Evolutionary conservation across 2,888 invertebrate genomes (phyloP).

Genomic region (Troides oblongomaculatus): DNA sequence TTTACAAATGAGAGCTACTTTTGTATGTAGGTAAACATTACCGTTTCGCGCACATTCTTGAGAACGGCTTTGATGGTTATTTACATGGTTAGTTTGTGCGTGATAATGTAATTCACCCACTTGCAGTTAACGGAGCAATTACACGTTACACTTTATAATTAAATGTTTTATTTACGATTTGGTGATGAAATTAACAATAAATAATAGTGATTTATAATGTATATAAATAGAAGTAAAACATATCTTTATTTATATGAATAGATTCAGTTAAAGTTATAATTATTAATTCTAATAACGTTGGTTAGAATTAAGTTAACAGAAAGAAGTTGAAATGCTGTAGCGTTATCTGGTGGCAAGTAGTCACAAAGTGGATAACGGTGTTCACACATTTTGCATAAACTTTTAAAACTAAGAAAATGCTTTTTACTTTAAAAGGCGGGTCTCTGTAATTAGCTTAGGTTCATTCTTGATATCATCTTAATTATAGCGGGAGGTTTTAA

Average conservation of each 20-base stretch:
- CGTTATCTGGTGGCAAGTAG: too few relatives aligned
- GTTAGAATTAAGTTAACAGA: too few relatives aligned
- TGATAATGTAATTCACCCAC: slow-evolving; percentile 26
- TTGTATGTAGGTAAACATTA: slow-evolving; percentile 20
- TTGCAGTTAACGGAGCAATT: slow-evolving; percentile 23
- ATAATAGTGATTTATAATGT: background rate
- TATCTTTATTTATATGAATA: too few relatives aligned
- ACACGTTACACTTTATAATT: slow-evolving; percentile 23
- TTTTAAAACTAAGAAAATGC: too few relatives aligned
- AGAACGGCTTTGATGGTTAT: slow-evolving; percentile 25
- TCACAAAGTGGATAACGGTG: too few relatives aligned
- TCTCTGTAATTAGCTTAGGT: too few relatives aligned
- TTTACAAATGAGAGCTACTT: slow-evolving; percentile 4
- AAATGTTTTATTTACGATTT: background rate
- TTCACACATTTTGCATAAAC: too few relatives aligned
- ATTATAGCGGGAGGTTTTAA: background rate
- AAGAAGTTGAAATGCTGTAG: too few relatives aligned
- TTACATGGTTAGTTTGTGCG: slow-evolving; percentile 28
- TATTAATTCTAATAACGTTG: too few relatives aligned
- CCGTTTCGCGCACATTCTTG: slow-evolving; percentile 17
- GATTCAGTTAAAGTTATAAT: too few relatives aligned
- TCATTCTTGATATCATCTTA: background rate
- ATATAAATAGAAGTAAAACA: too few relatives aligned
- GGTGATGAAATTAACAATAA: background rate
- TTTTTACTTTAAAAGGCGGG: too few relatives aligned